Percentiles rank a stretch among this genome's conserved stretches.
Conservation (phyloP, 2,888 invertebrate species). For the Dasysyrphus albostriatus region DNA sequence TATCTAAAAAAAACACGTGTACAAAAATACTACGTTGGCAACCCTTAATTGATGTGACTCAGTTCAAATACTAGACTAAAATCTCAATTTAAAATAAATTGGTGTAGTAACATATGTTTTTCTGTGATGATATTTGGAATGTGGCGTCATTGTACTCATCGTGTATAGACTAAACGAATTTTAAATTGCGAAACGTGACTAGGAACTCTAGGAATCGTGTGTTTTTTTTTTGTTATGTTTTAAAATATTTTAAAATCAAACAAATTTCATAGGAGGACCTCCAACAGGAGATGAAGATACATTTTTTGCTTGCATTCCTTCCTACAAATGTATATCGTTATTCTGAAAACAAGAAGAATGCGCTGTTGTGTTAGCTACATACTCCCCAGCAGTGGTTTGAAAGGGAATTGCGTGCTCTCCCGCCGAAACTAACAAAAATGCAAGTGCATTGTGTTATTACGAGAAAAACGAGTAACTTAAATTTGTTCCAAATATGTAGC, state of each 20-base stretch:
- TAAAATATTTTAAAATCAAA: constrained; percentile 16
- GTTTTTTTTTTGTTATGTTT: constrained; percentile 1
- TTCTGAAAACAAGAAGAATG: constrained; percentile 26
- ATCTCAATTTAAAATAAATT: constrained; percentile 3
- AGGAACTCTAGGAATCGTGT: background rate
- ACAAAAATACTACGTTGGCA: background rate
- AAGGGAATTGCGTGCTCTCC: background rate
- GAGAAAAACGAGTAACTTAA: constrained; percentile 14
- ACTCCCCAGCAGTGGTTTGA: background rate
- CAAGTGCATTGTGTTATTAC: constrained; percentile 43
- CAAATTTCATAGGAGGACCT: constrained; percentile 8
- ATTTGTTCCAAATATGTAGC: background rate
- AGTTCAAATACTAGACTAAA: background rate
- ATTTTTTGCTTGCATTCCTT: constrained; percentile 4
- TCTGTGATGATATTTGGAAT: constrained; percentile 20
- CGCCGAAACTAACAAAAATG: background rate
- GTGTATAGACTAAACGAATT: constrained; percentile 37
- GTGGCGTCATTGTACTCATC: background rate
- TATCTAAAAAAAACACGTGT: no score
- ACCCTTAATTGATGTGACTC: background rate
- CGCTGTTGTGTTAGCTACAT: background rate
- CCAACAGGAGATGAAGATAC: constrained; percentile 24
- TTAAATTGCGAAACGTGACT: constrained; percentile 60
- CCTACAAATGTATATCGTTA: background rate
- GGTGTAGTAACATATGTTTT: constrained; percentile 47